Evolutionary conservation across 2,113 vertebrate species (phyloP).

Genomic region (Narcine bancroftii): DNA sequence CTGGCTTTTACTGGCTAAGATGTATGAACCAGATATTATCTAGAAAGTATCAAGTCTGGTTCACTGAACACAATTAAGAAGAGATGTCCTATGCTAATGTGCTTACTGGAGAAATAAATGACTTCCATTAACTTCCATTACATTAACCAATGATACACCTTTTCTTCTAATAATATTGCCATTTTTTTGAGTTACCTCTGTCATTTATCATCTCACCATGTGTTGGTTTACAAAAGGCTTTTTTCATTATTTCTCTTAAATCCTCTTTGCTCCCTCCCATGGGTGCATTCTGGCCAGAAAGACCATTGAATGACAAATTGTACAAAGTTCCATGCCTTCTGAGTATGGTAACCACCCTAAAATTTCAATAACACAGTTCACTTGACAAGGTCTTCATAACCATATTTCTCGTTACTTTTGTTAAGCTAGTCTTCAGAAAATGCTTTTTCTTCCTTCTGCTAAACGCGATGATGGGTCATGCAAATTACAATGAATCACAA

Average conservation of each 20-base stretch:
- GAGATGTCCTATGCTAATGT: not conserved
- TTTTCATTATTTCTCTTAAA: not conserved
- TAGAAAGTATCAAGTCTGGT: not conserved
- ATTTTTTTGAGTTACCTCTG: not conserved
- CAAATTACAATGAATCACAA: not conserved
- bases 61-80: constrained; percentile 25
- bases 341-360: no score
- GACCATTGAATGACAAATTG: not conserved
- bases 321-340: not conserved
- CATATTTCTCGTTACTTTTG: not conserved
- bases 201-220: not conserved
- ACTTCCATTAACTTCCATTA: constrained; percentile 19
- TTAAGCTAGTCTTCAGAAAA: not conserved
- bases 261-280: not conserved
- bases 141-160: constrained; percentile 9
- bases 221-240: not conserved
- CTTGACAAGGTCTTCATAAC: not conserved
- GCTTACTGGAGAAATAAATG: not conserved
- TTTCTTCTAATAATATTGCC: not conserved
- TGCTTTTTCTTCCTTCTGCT: not conserved
- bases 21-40: not conserved
- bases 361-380: not conserved
- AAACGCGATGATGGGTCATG: not conserved
- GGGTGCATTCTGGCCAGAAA: not conserved
- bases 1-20: not conserved